A percentile compares a stretch with the other conserved stretches of the same genome.
phyloP scores from a whole-genome alignment of 1,140 invertebrate species.

The Drosophila ambigua region DNA sequence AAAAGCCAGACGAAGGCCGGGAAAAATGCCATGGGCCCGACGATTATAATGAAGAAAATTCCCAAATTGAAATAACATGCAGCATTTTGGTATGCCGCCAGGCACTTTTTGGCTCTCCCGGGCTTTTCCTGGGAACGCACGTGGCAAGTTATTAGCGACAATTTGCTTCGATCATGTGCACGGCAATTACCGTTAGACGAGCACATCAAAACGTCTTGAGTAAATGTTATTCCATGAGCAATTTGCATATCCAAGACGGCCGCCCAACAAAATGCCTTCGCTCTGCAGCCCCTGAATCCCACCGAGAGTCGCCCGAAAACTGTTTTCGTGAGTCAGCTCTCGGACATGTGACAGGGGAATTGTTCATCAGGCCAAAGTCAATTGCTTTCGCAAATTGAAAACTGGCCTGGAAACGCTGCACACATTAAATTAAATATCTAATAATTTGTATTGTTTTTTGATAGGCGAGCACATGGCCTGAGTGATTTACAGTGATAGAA shows the following conservation, averaged over 20 bases:
- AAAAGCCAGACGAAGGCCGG: slow-evolving; percentile 26
- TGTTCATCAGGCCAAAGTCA: slow-evolving; percentile 12
- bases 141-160: slow-evolving; percentile 76
- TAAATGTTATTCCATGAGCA: slow-evolving; percentile 67
- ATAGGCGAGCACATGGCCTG: no score
- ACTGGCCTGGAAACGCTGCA: neutral
- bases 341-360: slow-evolving; percentile 41
- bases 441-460: slow-evolving; percentile 12
- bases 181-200: slow-evolving; percentile 75
- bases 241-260: slow-evolving; percentile 47
- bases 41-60: slow-evolving; percentile 76
- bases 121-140: slow-evolving; percentile 13
- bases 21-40: slow-evolving; percentile 42
- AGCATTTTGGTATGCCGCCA: slow-evolving; percentile 37
- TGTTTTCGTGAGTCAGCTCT: neutral
- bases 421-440: slow-evolving; percentile 3
- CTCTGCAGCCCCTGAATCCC: neutral
- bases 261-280: neutral
- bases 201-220: slow-evolving; percentile 69
- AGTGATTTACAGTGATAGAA: no score
- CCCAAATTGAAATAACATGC: slow-evolving; percentile 79
- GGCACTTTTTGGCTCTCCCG: neutral
- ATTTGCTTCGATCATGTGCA: slow-evolving; percentile 75
- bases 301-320: no score
- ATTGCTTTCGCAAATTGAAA: slow-evolving; percentile 41